phyloP scores from a whole-genome alignment of 2,113 vertebrate species.

The Phyllostomus hastatus region DNA sequence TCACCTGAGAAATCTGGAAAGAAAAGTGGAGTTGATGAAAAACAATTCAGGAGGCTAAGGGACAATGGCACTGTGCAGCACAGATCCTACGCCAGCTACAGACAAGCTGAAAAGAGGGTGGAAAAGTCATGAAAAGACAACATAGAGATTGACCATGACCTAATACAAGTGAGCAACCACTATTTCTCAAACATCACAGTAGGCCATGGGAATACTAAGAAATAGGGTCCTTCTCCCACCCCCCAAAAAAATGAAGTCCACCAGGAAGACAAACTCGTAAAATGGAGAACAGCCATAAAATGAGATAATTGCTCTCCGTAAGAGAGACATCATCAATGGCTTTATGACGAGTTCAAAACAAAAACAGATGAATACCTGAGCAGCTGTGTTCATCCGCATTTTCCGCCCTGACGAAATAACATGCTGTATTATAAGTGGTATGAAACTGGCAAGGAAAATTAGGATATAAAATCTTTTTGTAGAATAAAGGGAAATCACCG shows the following conservation, averaged over 20 bases:
- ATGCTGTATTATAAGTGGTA: not conserved
- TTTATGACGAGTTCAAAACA: constrained; percentile 18
- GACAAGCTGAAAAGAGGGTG: not conserved
- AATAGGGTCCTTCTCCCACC: not conserved
- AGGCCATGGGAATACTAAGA: not conserved
- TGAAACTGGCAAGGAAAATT: not conserved
- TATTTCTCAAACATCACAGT: not conserved
- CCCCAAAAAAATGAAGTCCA: not conserved
- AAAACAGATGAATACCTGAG: not conserved
- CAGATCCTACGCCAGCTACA: not conserved
- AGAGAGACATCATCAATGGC: not conserved
- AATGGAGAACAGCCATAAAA: not conserved
- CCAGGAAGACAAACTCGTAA: not conserved
- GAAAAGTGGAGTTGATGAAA: not conserved
- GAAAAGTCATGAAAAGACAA: not conserved
- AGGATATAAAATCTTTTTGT: not conserved
- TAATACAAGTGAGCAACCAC: not conserved
- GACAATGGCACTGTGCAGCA: not conserved
- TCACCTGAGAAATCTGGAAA: too few relatives aligned
- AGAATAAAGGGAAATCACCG: constrained; percentile 23
- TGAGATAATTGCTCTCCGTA: not conserved
- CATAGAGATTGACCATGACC: not conserved
- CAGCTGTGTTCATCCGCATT: not conserved
- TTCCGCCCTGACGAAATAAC: not conserved
- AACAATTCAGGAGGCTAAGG: not conserved